Evolutionary conservation across 2,113 vertebrate genomes (phyloP).

Genomic region (Nothocercus julius): DNA sequence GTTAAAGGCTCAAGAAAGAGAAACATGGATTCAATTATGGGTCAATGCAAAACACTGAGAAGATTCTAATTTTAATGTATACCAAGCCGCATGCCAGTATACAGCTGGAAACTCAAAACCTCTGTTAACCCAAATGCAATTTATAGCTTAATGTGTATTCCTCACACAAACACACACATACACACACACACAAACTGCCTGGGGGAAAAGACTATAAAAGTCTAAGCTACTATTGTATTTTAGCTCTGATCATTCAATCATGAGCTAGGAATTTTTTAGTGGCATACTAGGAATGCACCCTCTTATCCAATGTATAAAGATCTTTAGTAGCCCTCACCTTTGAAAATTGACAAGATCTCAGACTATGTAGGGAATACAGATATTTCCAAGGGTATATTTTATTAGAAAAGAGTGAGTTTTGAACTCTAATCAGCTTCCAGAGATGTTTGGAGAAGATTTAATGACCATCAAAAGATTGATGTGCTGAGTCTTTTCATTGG

Average conservation of each 20-base stretch:
- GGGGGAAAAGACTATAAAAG: not conserved
- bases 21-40: rapidly evolving
- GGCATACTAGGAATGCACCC: not conserved
- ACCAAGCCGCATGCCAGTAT: not conserved
- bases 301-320: not conserved
- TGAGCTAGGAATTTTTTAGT: not conserved
- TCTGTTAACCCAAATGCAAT: not conserved
- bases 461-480: not conserved
- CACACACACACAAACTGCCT: not conserved
- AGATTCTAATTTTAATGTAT: not conserved
- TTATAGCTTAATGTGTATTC: not conserved
- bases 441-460: not conserved
- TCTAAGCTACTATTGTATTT: not conserved
- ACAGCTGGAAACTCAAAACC: not conserved
- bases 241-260: not conserved
- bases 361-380: not conserved
- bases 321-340: not conserved
- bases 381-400: not conserved
- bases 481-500: not conserved
- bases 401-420: not conserved
- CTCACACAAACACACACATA: not conserved
- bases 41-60: not conserved
- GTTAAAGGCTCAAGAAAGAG: not conserved
- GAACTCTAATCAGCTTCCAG: not conserved
- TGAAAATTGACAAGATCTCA: not conserved